Evolutionary conservation across 2,113 vertebrate species (phyloP), one percentile per base, ranked within the genome.

Genomic region (Picathartes gymnocephalus): DNA sequence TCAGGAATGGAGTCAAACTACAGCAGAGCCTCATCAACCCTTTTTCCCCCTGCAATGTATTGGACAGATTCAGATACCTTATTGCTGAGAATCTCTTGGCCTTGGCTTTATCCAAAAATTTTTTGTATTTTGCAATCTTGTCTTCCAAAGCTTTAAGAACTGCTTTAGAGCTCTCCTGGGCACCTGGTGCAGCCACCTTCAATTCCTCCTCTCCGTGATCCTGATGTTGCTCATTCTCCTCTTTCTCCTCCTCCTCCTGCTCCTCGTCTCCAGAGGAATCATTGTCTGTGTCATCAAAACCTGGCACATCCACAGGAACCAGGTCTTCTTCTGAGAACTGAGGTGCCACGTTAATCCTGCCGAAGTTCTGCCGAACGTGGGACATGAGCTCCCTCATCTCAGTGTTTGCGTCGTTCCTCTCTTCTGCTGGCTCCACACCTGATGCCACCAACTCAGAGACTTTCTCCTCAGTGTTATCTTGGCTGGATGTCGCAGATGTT

Each of bases 21-120:
- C 37, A 85, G 57, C 48, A 95, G 24, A 87, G 61, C 18, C 15
- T 18, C 42, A 60, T 42, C 28, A 74, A 68, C 15, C 8, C 27
- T 30, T 31, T 44, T 2, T 0, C 27, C 35, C 23, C 17, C 54
- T n/a, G 16, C 1, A 1, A 40, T 45, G 31, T 5, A 35, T 30
- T 47, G 65, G 61, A 20, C 13, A 62, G n/a, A 42, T 48, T 64
- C 93, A 94, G 42, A 19, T 97, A 99, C 99, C 99, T 98, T 97
- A 99, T 98, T 61, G 98, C 98, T 23, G 99, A 99, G 89, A 99
- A 99, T 91, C 98, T 98, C 93, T 99, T 99, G 90, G 98, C 98
- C 96, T 98, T 99, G 90, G 99, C 99, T 91, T 98, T 98, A 86
- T 99, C 98, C 97, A 99, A 95, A 96, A 99, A 99, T 74, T 98